These are phyloP conservation scores for Oceanodroma tethys DNA, from an alignment of 2,113 vertebrate genomes.

Conservation along the genomic window DNA sequence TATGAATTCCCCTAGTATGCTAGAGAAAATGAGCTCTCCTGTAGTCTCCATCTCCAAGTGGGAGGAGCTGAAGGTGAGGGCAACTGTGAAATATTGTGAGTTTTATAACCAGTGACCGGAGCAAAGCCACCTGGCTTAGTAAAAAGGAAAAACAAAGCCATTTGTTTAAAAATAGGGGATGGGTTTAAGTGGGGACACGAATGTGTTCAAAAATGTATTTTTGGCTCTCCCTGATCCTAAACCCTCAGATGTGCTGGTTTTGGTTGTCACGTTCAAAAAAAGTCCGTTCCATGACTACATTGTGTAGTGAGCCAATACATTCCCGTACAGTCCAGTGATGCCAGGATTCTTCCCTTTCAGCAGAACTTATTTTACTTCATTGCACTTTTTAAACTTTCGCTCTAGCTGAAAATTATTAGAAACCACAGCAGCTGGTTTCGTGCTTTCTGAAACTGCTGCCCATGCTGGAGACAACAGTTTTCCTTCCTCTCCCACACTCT, in stretches of 20 bases:
- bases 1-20: background rate
- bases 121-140: background rate
- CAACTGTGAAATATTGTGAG: background rate
- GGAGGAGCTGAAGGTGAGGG: background rate
- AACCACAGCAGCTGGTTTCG: background rate
- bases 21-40: background rate
- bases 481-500: background rate
- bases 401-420: background rate
- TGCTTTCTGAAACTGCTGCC: background rate
- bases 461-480: background rate
- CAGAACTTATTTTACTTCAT: background rate
- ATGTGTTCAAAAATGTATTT: background rate
- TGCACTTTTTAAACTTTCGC: background rate
- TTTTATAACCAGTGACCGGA: background rate
- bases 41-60: background rate
- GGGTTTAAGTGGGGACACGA: background rate
- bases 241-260: background rate
- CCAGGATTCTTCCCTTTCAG: background rate
- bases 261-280: background rate
- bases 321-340: background rate
- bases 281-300: fast-evolving
- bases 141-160: background rate
- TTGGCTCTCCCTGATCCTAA: background rate
- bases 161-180: background rate
- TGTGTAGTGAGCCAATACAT: fast-evolving